Evolutionary conservation across 2,888 invertebrate species (phyloP), one percentile per base, ranked within the genome.

Genomic region (Rhingia campestris): DNA sequence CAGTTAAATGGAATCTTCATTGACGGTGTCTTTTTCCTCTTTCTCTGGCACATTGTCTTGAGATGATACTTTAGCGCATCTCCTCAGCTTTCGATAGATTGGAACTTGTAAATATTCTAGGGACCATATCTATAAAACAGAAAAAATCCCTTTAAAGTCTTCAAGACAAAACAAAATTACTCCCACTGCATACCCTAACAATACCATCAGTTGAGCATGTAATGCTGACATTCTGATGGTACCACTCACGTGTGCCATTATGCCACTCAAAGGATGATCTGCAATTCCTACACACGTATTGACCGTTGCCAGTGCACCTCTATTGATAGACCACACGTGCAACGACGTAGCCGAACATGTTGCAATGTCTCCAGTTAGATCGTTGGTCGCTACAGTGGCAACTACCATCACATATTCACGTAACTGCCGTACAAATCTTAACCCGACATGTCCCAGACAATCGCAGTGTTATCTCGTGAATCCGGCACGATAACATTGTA

Each of bases 231-330:
- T 99, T 99, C 89, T 96, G 95, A 49, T 96, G 94, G 92, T 99
- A 99, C 99, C 99, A 99, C 92, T 99, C 99, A 87, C 98, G 95
- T 77, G 97, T 98, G 97, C 47, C 98, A 98, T 93, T 99, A 99
- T 4, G 97, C 95, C 37, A 98, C 97, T 91, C 99, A 99, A 14
- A 99, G 93, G 88, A 99, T 97, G 93, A 91, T 97, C 96, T 3
- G 95, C 95, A 82, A 96, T 93, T 1, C 97, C 96, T 3, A 97
- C 96, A 85, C 97, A 95, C 0, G 98, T 98, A 91, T 99, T 98
- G 9, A 98, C 97, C 81, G 94, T 95, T 6, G 99, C 98, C 72
- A 99, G 92, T 86, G 96, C 95, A 88, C 96, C 95, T 0, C 99
- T 99, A 92, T 99, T 99, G 87, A 99, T 97, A 39, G 97, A 97